Conservation (phyloP, 2,888 invertebrate genomes). For the Ligdia adustata region DNA sequence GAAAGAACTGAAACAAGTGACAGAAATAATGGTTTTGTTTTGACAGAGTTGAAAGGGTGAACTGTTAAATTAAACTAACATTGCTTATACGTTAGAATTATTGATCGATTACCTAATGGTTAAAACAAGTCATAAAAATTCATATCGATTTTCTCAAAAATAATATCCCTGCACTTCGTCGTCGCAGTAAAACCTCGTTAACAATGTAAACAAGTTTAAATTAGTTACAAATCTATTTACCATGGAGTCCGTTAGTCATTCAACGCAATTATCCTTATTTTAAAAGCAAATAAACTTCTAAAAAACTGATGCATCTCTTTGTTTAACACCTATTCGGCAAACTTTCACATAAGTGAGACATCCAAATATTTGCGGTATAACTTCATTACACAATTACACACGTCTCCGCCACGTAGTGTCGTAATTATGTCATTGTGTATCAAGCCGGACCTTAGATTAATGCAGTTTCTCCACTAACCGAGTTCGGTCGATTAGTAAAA, state of each 20-base stretch:
- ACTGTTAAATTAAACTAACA: no score
- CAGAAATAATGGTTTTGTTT: no score
- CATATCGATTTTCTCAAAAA: no score
- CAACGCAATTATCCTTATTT: not conserved
- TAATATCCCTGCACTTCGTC: no score
- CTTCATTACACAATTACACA: slow-evolving; percentile 14
- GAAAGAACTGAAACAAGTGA: no score
- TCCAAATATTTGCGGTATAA: slow-evolving; percentile 27
- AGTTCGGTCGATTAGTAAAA: slow-evolving; percentile 28
- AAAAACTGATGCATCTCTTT: slow-evolving; percentile 5
- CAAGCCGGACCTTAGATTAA: slow-evolving; percentile 27
- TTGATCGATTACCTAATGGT: no score
- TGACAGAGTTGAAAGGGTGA: no score
- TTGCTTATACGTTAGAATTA: no score
- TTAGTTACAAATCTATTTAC: no score
- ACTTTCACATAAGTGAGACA: slow-evolving; percentile 25
- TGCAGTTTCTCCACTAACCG: slow-evolving; percentile 25
- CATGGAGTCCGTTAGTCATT: slow-evolving; percentile 1
- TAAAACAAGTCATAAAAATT: no score
- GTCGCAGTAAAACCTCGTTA: no score
- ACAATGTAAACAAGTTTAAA: no score
- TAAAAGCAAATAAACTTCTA: not conserved
- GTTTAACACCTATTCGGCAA: slow-evolving; percentile 1
- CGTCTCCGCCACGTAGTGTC: slow-evolving; percentile 21
- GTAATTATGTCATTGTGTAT: slow-evolving; percentile 30